These are phyloP conservation scores for Meleagris gallopavo DNA, from an alignment of 2,113 vertebrate genomes.

Conservation along the genomic window DNA sequence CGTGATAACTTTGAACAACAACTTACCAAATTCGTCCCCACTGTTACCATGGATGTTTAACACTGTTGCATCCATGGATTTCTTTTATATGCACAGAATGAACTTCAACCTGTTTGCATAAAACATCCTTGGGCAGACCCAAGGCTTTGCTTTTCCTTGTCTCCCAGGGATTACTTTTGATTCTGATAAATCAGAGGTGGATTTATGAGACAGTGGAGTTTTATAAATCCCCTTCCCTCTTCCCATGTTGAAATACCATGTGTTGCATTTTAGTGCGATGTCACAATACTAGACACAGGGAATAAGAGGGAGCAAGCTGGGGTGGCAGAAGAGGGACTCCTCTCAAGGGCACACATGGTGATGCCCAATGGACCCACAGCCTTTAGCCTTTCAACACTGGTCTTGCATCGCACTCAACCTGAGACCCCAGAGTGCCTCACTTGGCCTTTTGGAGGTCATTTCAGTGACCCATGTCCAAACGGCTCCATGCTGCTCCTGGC, in stretches of 20 bases:
- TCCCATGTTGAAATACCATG: background rate
- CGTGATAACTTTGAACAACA: background rate
- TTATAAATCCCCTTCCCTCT: background rate
- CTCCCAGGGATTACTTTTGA: background rate
- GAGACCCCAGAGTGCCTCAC: background rate
- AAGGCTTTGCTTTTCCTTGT: background rate
- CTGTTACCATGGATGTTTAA: background rate
- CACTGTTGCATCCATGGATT: background rate
- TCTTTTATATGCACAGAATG: background rate
- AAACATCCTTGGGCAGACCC: background rate
- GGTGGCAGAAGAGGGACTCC: background rate
- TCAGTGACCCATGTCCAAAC: rapidly evolving
- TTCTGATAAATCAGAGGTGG: background rate
- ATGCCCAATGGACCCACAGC: background rate
- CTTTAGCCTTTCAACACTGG: background rate
- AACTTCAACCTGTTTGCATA: background rate
- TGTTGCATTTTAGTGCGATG: background rate
- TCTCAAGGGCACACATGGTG: background rate
- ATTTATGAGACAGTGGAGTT: background rate
- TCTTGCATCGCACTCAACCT: background rate
- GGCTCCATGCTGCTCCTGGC: background rate
- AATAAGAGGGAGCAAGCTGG: background rate
- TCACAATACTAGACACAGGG: background rate
- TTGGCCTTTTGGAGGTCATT: background rate
- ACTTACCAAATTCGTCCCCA: background rate